Base-by-base conservation (phyloP, 2,113 vertebrate species). In the Oncorhynchus clarkii region DNA sequence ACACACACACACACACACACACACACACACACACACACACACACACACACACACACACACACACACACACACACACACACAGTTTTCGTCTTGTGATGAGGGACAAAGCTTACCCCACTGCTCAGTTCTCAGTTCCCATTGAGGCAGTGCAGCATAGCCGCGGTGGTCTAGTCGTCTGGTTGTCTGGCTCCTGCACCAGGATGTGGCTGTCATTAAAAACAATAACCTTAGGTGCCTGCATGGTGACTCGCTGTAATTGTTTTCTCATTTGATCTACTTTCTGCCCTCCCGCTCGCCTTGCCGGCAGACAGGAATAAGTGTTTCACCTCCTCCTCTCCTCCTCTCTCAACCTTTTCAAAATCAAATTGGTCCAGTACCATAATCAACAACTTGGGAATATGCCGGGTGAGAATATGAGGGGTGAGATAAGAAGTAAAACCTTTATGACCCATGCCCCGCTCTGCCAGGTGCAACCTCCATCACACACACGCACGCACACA, bases 171-270 rank as follows among this genome's bases (percentile, higher is more conserved):
- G 51, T 54, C 16, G 51, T 14, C 49, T 16, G 49, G 49, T 62
- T 62, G 59, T 62, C 59, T 22, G n/a, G 59, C 18, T 62, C 18
- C 59, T n/a, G n/a, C n/a, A 62, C 59, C 59, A 62, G 59, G 71
- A 72, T 59, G 29, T 18, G 54, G 71, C 71, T 57, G 73, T 72
- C 60, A 67, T 80, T 74, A 74, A 78, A 74, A 78, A 13, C 22
- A 67, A 74, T 67, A 66, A 67, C 80, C 75, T 74, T 71, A 73
- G 75, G 59, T 71, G 31, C 51, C 59, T 34, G 70, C 20, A 65
- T 66, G 72, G 67, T 39, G 22, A 22, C 59, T 26, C 6, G 18
- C 0, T 18, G 51, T 5, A 14, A 54, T 18, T 54, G 7, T 62
- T 62, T 62, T 62, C 18, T 62, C n/a, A 0, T 62, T 22, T 22